Base-by-base conservation (phyloP, 2,888 invertebrate species). In the Deilephila porcellus region DNA sequence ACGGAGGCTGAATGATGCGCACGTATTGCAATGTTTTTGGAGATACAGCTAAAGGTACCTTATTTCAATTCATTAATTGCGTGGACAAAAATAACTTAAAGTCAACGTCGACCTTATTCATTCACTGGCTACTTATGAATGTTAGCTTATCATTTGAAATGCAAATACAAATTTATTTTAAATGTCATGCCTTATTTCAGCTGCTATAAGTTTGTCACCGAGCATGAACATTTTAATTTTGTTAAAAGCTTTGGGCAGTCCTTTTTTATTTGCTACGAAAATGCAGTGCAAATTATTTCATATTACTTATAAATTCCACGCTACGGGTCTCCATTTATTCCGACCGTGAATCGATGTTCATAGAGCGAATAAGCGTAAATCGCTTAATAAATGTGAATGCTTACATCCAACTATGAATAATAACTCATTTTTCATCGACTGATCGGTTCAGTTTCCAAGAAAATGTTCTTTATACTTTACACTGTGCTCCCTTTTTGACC, bases 401-500 rank as follows among this genome's bases (percentile, higher is more conserved):
- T 56, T 72, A 72, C 56, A 56, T 72, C 56, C 20, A 14, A 67
- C 72, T 67, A 73, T 45, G 72, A 59, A 59, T 67, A 67, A 67
- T 73, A 56, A 60, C 37, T 64, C 62, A 72, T 70, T 74, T 70
- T 74, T 71, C 71, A 74, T 74, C 71, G 71, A 72, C 60, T 62
- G 72, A 72, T 88, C 85, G 87, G 84, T 87, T 87, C 81, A 80
- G 81, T 83, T 83, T 83, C 85, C 81, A 85, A 82, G 81, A 86
- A 86, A 89, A 87, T 88, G 83, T 89, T 84, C 89, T 91, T 89
- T 89, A 90, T 87, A 83, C 85, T 45, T 89, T 89, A 90, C 87
- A 83, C 85, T 86, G 80, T 85, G 87, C 87, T 88, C 90, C 91
- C 89, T 86, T 89, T 89, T 90, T 86, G 88, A 88, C 90, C 88